These are phyloP conservation scores for Drosophila ezoana DNA, from an alignment of 2,888 invertebrate species.

Conservation along the genomic window DNA sequence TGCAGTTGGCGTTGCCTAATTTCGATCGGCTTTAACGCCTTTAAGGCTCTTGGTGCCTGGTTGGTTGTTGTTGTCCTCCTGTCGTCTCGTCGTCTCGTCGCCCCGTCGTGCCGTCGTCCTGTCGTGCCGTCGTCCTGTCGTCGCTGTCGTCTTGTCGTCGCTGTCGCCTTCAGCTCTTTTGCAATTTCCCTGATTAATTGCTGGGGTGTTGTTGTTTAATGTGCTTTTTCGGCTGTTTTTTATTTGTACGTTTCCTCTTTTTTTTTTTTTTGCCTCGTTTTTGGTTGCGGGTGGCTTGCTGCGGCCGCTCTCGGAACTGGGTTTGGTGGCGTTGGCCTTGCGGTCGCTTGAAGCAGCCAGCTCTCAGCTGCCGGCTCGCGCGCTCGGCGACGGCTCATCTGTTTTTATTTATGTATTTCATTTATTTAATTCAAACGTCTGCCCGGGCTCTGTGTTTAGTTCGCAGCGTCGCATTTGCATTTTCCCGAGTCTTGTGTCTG, in stretches of 20 bases:
- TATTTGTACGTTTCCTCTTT: not conserved
- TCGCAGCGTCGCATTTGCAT: constrained; percentile 63
- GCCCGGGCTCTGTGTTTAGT: constrained; percentile 49
- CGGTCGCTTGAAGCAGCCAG: constrained; percentile 32
- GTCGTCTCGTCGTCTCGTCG: not conserved
- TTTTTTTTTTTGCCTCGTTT: constrained; percentile 2
- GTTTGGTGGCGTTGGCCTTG: constrained; percentile 38
- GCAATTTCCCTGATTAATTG: constrained; percentile 73
- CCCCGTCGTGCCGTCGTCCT: constrained; percentile 12
- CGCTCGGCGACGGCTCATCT: constrained; percentile 42
- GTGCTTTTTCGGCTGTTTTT: constrained; percentile 42
- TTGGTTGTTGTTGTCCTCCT: not conserved
- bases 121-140: constrained; percentile 6
- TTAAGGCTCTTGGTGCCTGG: constrained; percentile 13
- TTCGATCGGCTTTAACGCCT: constrained; percentile 27
- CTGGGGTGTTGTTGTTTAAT: constrained; percentile 52
- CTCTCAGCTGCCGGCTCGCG: constrained; percentile 8
- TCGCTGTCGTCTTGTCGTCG: constrained; percentile 15
- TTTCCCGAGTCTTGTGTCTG: constrained; percentile 35
- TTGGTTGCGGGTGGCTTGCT: constrained; percentile 19
- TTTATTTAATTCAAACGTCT: constrained; percentile 78
- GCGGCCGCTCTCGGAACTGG: constrained; percentile 6
- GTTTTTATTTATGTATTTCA: constrained; percentile 76
- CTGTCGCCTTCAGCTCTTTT: constrained; percentile 54
- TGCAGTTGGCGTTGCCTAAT: constrained; percentile 21